Percentiles rank a stretch among this genome's conserved stretches.
These are phyloP conservation scores for Galerucella nymphaeae DNA, from an alignment of 2,888 invertebrate genomes.

Conservation along the genomic window DNA sequence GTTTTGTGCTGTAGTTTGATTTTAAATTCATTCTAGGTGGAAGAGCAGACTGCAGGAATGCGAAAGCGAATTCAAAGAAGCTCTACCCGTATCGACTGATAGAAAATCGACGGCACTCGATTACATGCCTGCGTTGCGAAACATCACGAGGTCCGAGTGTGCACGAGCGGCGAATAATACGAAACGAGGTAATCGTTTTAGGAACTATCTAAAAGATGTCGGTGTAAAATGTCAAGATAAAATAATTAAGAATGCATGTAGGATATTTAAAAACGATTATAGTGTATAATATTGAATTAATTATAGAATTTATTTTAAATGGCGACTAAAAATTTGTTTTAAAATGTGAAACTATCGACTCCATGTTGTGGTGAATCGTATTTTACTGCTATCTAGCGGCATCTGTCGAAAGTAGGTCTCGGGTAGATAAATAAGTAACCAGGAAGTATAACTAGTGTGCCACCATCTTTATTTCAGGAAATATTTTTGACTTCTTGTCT, in stretches of 20 bases:
- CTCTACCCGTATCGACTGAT: constrained; percentile 68
- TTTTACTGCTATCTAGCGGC: too few species aligned
- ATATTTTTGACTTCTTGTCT: too few species aligned
- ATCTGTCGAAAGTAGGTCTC: too few species aligned
- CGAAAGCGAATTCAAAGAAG: constrained; percentile 66
- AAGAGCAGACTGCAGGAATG: constrained; percentile 61
- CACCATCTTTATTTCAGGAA: too few species aligned
- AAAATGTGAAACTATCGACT: too few species aligned
- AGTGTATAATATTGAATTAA: neutral
- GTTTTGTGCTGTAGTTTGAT: neutral
- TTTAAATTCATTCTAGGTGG: constrained; percentile 57
- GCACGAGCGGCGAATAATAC: constrained; percentile 68
- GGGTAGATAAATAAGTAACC: too few species aligned
- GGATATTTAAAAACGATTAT: constrained; percentile 31
- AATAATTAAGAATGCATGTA: constrained; percentile 37
- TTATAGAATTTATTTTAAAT: neutral
- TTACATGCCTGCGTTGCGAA: constrained; percentile 76
- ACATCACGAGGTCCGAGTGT: constrained; percentile 77
- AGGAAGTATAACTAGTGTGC: too few species aligned
- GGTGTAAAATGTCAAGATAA: constrained; percentile 37
- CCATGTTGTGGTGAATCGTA: too few species aligned
- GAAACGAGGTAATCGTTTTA: constrained; percentile 80
- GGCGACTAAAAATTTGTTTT: neutral
- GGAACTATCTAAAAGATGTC: constrained; percentile 73
- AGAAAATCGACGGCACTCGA: constrained; percentile 72